Conservation (phyloP, 2,113 vertebrate species). For the Eulemur macaco region DNA sequence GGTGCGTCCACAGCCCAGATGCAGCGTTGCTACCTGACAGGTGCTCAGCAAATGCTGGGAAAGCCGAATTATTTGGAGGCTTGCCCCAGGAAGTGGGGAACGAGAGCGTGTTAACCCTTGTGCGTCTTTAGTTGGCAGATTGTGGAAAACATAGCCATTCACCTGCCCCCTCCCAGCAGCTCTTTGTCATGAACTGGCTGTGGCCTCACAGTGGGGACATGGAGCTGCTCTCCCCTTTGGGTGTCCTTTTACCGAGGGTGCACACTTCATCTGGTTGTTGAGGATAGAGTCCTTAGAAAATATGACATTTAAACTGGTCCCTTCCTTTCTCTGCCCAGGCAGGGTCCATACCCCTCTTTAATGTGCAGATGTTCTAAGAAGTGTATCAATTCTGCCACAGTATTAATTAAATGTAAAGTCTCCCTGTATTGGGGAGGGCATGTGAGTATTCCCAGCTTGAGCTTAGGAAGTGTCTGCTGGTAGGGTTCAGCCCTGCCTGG, state of each 20-base stretch:
- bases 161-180: too few relatives aligned
- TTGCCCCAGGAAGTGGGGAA: background rate
- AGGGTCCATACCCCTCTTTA: too few relatives aligned
- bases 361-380: background rate
- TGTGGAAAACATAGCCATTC: background rate
- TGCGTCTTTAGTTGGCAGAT: background rate
- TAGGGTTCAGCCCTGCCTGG: background rate
- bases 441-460: background rate
- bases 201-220: background rate
- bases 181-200: background rate
- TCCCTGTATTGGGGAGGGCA: fast-evolving
- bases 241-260: background rate
- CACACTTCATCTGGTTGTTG: background rate
- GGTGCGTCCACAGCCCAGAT: background rate
- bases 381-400: background rate
- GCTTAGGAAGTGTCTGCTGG: background rate
- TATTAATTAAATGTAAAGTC: background rate
- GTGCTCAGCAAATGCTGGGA: background rate
- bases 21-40: background rate
- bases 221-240: background rate
- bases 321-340: background rate
- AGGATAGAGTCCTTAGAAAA: background rate
- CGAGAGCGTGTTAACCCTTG: background rate
- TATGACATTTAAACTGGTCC: background rate
- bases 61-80: background rate